These are phyloP conservation scores for Minunthozetes semirufus DNA, from an alignment of 2,888 invertebrate species.

Conservation along the genomic window DNA sequence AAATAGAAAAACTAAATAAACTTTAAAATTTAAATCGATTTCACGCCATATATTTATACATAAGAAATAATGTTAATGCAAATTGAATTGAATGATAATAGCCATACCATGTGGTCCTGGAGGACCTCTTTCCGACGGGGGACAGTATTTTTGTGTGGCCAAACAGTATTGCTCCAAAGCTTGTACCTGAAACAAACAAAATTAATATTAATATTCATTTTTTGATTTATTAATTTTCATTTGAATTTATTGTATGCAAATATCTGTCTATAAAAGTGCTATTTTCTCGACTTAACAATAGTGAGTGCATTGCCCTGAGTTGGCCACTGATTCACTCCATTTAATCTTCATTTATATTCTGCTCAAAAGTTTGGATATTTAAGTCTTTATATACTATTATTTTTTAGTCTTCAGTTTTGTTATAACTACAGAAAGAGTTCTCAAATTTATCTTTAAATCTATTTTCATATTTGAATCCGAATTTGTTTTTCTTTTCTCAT, in stretches of 20 bases:
- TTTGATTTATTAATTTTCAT: neutral
- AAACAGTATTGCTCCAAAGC: conserved; percentile 77
- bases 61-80: neutral
- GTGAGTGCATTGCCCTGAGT: neutral
- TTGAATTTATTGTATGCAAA: no score
- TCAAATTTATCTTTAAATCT: no score
- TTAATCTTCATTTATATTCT: no score
- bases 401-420: no score
- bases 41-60: neutral
- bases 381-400: no score
- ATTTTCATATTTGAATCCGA: no score
- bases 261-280: neutral
- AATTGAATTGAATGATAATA: neutral
- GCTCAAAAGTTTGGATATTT: no score
- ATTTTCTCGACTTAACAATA: neutral
- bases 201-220: neutral
- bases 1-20: neutral
- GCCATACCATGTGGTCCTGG: conserved; percentile 58
- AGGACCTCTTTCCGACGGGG: conserved; percentile 60
- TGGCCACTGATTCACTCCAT: neutral
- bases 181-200: conserved; percentile 59
- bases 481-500: no score
- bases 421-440: no score
- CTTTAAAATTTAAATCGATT: neutral
- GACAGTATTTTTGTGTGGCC: conserved; percentile 73